Evolutionary conservation across 2,888 invertebrate species (phyloP).

Genomic region (Lasioglossum calceatum): DNA sequence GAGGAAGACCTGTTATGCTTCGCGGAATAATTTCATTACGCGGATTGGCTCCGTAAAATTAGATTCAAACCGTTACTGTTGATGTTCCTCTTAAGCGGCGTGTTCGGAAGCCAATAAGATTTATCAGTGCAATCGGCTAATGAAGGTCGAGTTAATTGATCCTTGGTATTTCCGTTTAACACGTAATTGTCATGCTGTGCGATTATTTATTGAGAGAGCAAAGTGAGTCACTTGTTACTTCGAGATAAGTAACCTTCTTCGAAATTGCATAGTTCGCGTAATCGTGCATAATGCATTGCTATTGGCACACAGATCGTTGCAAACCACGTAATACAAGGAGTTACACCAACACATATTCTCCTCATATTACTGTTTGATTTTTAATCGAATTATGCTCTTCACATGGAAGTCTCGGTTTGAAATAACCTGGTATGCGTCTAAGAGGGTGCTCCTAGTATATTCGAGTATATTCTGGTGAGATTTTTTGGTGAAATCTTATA

Average conservation of each 20-base stretch:
- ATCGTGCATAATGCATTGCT: background rate
- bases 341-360: background rate
- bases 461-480: no score
- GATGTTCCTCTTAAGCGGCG: background rate
- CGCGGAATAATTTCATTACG: background rate
- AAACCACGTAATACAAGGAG: background rate
- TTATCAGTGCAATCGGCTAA: background rate
- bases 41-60: background rate
- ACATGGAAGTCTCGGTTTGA: no score
- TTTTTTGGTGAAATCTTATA: no score
- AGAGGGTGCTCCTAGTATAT: no score
- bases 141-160: slow-evolving; percentile 16
- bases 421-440: no score
- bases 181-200: background rate
- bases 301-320: background rate
- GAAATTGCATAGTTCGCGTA: background rate
- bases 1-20: background rate
- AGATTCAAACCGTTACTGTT: background rate
- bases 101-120: background rate
- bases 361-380: background rate
- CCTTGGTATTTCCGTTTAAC: background rate
- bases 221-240: background rate
- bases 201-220: background rate
- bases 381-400: background rate
- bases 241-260: background rate